A percentile compares a stretch with the other conserved stretches of the same genome.
phyloP scores from a whole-genome alignment of 2,888 invertebrate species.

The Drosophila koepferae region DNA sequence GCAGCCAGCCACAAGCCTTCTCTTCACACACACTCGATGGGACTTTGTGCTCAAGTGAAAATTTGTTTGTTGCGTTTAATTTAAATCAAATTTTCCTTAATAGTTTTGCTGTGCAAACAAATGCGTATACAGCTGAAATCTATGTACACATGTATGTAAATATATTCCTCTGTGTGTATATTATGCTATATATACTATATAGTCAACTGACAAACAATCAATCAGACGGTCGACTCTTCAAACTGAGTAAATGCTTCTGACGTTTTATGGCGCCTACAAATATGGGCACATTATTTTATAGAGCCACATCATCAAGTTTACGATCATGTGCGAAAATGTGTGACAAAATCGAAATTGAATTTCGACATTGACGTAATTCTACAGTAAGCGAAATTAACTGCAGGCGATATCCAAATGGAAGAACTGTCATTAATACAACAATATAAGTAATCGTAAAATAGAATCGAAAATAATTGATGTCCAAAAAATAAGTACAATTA shows the following conservation, averaged over 20 bases:
- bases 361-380: constrained; percentile 17
- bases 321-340: constrained; percentile 34
- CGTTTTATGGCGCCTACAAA: constrained; percentile 47
- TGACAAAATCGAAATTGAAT: constrained; percentile 44
- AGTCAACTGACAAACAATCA: constrained; percentile 37
- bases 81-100: constrained; percentile 69
- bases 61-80: constrained; percentile 56
- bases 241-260: constrained; percentile 23
- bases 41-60: constrained; percentile 52
- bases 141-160: background rate
- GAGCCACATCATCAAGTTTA: constrained; percentile 19
- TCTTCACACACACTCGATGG: constrained; percentile 8
- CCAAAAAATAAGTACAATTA: background rate
- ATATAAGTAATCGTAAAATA: background rate
- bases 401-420: constrained; percentile 7
- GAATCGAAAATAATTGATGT: background rate
- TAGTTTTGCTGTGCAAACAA: constrained; percentile 68
- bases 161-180: background rate
- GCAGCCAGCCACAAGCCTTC: background rate
- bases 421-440: background rate
- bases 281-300: constrained; percentile 42
- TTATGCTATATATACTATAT: constrained; percentile 19
- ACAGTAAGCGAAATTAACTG: background rate
- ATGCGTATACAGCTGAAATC: constrained; percentile 24
- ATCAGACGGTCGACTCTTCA: constrained; percentile 18